Conservation (phyloP, 2,888 invertebrate species). For the Elysia crispata region DNA sequence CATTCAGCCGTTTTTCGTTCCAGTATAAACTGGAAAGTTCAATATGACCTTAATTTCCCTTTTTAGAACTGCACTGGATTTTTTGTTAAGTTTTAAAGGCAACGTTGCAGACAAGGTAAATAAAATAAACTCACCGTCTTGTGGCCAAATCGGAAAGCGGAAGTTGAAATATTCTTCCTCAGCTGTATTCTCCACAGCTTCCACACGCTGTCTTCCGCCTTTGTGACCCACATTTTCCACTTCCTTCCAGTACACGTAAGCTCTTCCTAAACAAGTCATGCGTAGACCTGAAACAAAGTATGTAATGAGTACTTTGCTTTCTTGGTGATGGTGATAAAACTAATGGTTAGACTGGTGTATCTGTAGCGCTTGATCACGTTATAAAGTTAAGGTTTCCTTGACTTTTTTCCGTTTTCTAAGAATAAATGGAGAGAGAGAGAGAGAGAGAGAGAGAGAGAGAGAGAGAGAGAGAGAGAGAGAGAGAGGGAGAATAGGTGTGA, state of each 20-base stretch:
- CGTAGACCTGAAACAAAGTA: conserved; percentile 48
- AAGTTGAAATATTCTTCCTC: conserved; percentile 55
- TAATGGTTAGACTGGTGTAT: too few species aligned
- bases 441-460: conserved; percentile 30
- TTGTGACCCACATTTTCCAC: conserved; percentile 55
- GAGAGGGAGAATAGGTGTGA: conserved; percentile 21
- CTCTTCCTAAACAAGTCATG: conserved; percentile 52
- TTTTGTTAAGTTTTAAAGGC: too few species aligned
- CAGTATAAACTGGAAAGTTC: too few species aligned
- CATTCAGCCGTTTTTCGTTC: too few species aligned
- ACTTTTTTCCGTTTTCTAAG: too few species aligned
- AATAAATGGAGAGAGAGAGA: neutral
- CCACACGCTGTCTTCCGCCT: conserved; percentile 53
- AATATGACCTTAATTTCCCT: too few species aligned
- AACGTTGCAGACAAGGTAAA: too few species aligned
- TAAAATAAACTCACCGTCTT: conserved; percentile 37
- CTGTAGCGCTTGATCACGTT: neutral
- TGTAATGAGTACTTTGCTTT: neutral
- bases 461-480: conserved; percentile 31
- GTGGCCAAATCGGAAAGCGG: conserved; percentile 50
- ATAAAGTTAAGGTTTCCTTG: too few species aligned
- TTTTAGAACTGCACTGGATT: too few species aligned
- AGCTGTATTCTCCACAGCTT: conserved; percentile 52
- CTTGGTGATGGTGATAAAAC: neutral
- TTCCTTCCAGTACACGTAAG: conserved; percentile 53